Evolutionary conservation across 64 coral and sea anemone species (phyloP).

Genomic region (Hydrozoanthus tunicans): DNA sequence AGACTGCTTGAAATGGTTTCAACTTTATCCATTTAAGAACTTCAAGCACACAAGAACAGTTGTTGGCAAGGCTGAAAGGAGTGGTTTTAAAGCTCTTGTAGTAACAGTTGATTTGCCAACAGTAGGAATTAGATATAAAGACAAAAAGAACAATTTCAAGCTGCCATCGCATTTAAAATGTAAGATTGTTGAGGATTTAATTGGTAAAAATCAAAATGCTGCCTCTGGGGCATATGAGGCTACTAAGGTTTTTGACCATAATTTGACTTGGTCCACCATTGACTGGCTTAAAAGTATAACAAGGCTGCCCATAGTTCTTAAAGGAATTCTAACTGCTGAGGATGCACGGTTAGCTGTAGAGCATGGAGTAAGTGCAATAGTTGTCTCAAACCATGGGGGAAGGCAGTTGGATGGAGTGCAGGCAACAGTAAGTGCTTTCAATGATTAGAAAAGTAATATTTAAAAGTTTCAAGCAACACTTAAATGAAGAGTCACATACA

Average conservation of each 20-base stretch:
- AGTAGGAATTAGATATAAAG: conserved; percentile 35
- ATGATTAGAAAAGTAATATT: no score
- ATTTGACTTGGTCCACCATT: conserved; percentile 47
- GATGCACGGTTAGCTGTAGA: conserved; percentile 71
- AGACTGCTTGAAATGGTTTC: conserved; percentile 58
- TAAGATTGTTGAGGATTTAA: not conserved
- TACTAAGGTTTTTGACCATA: not conserved
- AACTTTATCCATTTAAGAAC: conserved; percentile 48
- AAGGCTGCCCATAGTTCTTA: conserved; percentile 65
- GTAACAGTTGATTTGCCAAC: conserved; percentile 60
- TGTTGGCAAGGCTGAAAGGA: conserved; percentile 60
- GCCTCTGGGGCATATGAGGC: not conserved
- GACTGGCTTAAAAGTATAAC: conserved; percentile 60
- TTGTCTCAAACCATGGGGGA: conserved; percentile 74
- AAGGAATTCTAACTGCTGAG: conserved; percentile 78
- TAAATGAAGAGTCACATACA: no score
- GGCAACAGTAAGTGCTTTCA: conserved; percentile 55
- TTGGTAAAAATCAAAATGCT: not conserved
- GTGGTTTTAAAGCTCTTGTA: conserved; percentile 76
- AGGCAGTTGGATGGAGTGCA: conserved; percentile 61
- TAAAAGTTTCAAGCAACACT: no score
- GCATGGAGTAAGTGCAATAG: conserved; percentile 67
- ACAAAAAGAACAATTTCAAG: conserved; percentile 35
- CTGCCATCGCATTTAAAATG: not conserved
- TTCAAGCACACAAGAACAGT: conserved; percentile 14